phyloP scores from a whole-genome alignment of 2,888 invertebrate species.

The Cheilosia impressa region DNA sequence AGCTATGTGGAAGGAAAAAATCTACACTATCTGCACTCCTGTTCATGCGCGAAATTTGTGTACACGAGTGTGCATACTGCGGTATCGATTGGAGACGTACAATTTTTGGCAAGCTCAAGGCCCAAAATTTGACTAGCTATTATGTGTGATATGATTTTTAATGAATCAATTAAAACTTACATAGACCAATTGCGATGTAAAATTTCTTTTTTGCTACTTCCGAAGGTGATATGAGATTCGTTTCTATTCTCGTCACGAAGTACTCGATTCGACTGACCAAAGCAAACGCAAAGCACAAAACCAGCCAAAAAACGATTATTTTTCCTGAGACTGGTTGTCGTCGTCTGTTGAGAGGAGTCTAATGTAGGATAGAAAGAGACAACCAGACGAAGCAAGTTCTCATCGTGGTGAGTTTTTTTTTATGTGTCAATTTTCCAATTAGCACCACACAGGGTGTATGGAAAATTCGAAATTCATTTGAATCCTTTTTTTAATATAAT shows the following conservation, averaged over 20 bases:
- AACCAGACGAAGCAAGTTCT: background rate
- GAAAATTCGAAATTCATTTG: too few species aligned
- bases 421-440: slow-evolving; percentile 3
- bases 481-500: too few species aligned
- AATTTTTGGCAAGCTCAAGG: slow-evolving; percentile 35
- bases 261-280: slow-evolving; percentile 46
- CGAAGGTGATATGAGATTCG: slow-evolving; percentile 8
- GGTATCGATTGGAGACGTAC: slow-evolving; percentile 50
- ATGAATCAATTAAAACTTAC: slow-evolving; percentile 61
- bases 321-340: slow-evolving; percentile 14
- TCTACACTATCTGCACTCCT: slow-evolving; percentile 54
- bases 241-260: slow-evolving; percentile 39
- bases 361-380: slow-evolving; percentile 13
- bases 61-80: slow-evolving; percentile 41
- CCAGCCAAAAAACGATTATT: slow-evolving; percentile 10
- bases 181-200: slow-evolving; percentile 36
- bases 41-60: slow-evolving; percentile 73
- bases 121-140: slow-evolving; percentile 1
- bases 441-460: slow-evolving; percentile 14
- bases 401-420: slow-evolving; percentile 10
- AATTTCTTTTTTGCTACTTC: slow-evolving; percentile 3
- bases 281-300: slow-evolving; percentile 2
- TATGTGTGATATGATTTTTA: slow-evolving; percentile 28
- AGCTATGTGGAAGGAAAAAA: slow-evolving; percentile 60
- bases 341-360: slow-evolving; percentile 43